phyloP scores from a whole-genome alignment of 1,140 invertebrate species.

The Trichonephila clavipes region DNA sequence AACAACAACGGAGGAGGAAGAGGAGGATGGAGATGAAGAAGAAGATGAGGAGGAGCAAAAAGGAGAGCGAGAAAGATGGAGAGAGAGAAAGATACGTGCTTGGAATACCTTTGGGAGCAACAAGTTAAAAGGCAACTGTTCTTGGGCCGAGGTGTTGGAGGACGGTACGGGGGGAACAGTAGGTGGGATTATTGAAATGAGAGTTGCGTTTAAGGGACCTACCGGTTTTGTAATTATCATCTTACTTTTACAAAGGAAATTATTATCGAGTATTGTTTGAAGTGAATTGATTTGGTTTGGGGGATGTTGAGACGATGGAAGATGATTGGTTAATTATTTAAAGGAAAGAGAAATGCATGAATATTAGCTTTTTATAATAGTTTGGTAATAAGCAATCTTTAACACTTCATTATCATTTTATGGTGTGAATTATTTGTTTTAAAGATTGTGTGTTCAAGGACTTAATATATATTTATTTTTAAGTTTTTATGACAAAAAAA shows the following conservation, averaged over 20 bases:
- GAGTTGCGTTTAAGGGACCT: slow-evolving; percentile 33
- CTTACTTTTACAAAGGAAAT: slow-evolving; percentile 25
- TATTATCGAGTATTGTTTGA: slow-evolving; percentile 31
- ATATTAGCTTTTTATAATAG: background rate
- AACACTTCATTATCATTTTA: too few species aligned
- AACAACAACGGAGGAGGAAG: slow-evolving; percentile 2
- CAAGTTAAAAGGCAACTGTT: slow-evolving; percentile 41
- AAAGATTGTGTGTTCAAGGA: background rate
- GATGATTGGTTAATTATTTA: slow-evolving; percentile 24
- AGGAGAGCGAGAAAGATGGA: background rate
- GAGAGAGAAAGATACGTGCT: background rate
- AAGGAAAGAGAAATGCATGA: background rate
- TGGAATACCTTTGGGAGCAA: slow-evolving; percentile 34
- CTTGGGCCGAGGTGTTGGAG: background rate
- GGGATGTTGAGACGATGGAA: background rate
- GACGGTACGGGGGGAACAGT: background rate
- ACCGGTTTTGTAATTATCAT: slow-evolving; percentile 17
- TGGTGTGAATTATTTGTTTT: too few species aligned
- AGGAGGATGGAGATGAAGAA: background rate
- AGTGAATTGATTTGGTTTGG: slow-evolving; percentile 14
- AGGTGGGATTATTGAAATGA: slow-evolving; percentile 18
- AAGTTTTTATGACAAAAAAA: too few species aligned
- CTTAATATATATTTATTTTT: too few species aligned
- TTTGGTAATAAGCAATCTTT: too few species aligned
- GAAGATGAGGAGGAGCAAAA: background rate